Conservation (phyloP, 2,888 invertebrate species). For the Athalia circularis region DNA sequence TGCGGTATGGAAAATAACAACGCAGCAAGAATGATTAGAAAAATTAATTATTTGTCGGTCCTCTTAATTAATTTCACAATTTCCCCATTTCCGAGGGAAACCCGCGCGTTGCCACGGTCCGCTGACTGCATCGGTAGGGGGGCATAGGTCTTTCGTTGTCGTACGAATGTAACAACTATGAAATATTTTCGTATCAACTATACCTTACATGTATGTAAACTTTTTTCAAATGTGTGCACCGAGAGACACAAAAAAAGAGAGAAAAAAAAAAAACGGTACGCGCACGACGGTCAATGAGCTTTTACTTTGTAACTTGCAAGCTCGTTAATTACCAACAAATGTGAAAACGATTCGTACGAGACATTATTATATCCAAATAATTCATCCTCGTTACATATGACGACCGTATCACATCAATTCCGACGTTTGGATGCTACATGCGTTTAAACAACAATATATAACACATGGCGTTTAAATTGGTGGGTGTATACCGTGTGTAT, state of each 20-base stretch:
- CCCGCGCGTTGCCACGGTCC: slow-evolving; percentile 2
- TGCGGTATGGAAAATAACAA: slow-evolving; percentile 56
- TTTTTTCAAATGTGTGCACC: neutral
- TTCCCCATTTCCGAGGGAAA: slow-evolving; percentile 56
- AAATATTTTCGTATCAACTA: neutral
- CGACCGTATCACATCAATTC: no score
- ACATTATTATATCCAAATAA: no score
- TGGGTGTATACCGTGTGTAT: slow-evolving; percentile 6
- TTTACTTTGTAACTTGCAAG: slow-evolving; percentile 25
- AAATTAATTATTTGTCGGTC: slow-evolving; percentile 73
- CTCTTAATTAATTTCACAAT: slow-evolving; percentile 74
- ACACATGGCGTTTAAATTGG: neutral
- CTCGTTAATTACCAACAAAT: slow-evolving; percentile 4
- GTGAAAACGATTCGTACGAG: no score
- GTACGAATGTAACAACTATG: slow-evolving; percentile 18
- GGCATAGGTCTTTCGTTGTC: slow-evolving; percentile 15
- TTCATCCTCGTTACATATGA: no score
- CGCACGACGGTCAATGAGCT: slow-evolving; percentile 5
- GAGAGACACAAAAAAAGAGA: no score
- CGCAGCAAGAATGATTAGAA: slow-evolving; percentile 72
- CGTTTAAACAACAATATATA: no score
- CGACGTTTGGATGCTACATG: no score
- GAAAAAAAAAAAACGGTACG: neutral
- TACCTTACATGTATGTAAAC: neutral
- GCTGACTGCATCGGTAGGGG: slow-evolving; percentile 13